Evolutionary conservation across 2,797 vertebrate genomes (phyloP), one percentile per base, ranked within the genome.

Genomic region (Taenioides sp.): DNA sequence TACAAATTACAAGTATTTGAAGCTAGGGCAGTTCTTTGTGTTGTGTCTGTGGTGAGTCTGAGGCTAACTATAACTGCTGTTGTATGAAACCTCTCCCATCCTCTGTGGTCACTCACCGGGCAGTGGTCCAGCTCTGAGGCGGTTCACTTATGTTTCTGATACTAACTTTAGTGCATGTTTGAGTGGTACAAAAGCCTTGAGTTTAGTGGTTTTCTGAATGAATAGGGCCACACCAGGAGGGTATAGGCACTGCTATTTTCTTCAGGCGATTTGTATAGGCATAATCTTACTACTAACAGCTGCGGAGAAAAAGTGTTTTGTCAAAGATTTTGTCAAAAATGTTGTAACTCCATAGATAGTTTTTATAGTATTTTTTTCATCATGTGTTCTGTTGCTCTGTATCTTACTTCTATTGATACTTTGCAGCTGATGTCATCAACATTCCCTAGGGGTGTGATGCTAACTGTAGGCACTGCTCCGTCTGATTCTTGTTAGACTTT

Each of bases 101-200:
- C 69, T 80, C 73, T 80, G 88, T 83, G 90, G 87, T 89, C 84
- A 72, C 84, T 85, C 76, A 34, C 28, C 73, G 83, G 86, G 82
- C 85, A 68, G 82, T 74, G 82, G 84, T 88, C 82, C 84, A 80
- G 78, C 76, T 75, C 49, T 28, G 27, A 82, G 78, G 70, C 77
- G 77, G 86, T 16, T 18, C 77, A 89, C 86, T 77, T 54, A 52
- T 81, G 67, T 84, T 86, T 87, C 61, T 73, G 20, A 9, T 18
- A 76, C 86, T 92, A 92, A 90, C 81, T 90, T 91, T 91, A 91
- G 70, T 40, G 20, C 57, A 80, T 83, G 82, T 87, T 87, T 85
- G 83, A 75, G 75, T 54, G 70, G 75, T 68, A 11, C 70, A 82
- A 78, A 73, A 88, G 31, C 75, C 80, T 43, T 77, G 58, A 77